Evolutionary conservation across 2,113 vertebrate species (phyloP), one percentile per base, ranked within the genome.

Genomic region (Probosciger aterrimus): DNA sequence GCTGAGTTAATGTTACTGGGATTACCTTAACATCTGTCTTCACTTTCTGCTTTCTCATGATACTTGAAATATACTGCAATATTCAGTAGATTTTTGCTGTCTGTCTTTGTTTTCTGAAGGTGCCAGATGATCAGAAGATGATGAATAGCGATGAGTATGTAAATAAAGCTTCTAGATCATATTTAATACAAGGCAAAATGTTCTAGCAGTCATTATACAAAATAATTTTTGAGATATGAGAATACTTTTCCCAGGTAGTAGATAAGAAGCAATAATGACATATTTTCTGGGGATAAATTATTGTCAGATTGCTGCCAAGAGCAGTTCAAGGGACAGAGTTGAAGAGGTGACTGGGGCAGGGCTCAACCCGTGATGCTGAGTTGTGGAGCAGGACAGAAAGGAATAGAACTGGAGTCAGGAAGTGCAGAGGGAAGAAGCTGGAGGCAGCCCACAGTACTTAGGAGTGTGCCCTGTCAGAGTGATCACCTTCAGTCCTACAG

Each of bases 291-390:
- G 37, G 23, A 5, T 71, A 85, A 84, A 75, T 18, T 39, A 33
- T 37, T 43, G 23, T 31, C 70, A 68, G 25, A 79, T 39, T 47
- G 27, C 39, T 90, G 31, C 33, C 4, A 7, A 89, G 15, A 67
- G 22, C 28, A 78, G 35, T 19, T 11, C 28, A 43, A 41, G 49
- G 49, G 31, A 28, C 20, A 52, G 14, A 0, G 0, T 15, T 24
- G 65, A 69, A 69, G 62, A 76, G 50, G 16, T 71, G 50, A 19
- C n/a, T 55, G 31, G 65, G 33, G 17, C 46, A 82, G 39, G 43
- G 17, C 31, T 89, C 7, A 68, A 68, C 43, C 19, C 1, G 1
- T 5, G 14, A 6, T 82, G 55, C 44, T 31, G 25, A 60, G 27
- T 1, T 47, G 20, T 73, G 68, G 31, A 69, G 22, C 0, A 1